Percentiles rank a stretch among this genome's conserved stretches.
phyloP scores from a whole-genome alignment of 2,113 vertebrate species.

The Candoia aspera region DNA sequence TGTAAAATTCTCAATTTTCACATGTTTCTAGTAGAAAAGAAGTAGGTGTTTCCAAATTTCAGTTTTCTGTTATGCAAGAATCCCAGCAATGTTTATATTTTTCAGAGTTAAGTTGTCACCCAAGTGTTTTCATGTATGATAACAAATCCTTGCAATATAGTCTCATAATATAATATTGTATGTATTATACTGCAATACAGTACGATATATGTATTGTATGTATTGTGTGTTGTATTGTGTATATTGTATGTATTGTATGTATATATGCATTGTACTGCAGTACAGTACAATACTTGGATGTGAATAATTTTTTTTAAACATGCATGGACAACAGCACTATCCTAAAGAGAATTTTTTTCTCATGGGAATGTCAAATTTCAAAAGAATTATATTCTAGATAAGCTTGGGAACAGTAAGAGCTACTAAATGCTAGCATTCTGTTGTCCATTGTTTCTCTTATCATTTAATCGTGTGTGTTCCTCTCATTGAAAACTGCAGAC shows the following conservation, averaged over 20 bases:
- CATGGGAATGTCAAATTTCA: conserved; percentile 60
- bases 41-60: neutral
- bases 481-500: conserved; percentile 43
- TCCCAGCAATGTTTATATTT: neutral
- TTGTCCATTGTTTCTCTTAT: conserved; percentile 63
- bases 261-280: neutral
- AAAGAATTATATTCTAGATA: conserved; percentile 49
- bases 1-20: neutral
- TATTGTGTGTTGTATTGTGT: too few species aligned
- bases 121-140: conserved; percentile 30
- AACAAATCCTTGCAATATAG: conserved; percentile 9
- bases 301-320: conserved; percentile 64
- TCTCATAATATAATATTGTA: neutral
- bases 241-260: too few species aligned
- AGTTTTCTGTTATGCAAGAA: neutral
- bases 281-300: conserved; percentile 37
- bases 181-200: neutral
- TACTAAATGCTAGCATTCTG: conserved; percentile 44
- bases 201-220: neutral
- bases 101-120: neutral
- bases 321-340: conserved; percentile 56
- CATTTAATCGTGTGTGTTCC: conserved; percentile 24
- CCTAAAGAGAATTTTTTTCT: conserved; percentile 52
- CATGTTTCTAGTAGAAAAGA: neutral
- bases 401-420: conserved; percentile 54